phyloP scores from a whole-genome alignment of 2,888 invertebrate genomes.

The Clivina fossor region DNA sequence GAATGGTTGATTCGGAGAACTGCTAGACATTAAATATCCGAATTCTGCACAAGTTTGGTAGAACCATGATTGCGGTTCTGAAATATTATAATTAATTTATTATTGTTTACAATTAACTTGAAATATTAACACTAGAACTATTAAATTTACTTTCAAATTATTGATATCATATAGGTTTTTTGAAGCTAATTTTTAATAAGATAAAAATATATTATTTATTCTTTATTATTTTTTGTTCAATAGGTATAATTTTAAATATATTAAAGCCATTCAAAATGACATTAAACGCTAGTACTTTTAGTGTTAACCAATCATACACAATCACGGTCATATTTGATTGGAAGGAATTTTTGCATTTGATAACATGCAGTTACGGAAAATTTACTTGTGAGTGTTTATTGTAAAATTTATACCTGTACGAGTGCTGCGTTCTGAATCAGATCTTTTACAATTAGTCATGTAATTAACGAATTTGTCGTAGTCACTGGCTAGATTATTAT shows the following conservation, averaged over 20 bases:
- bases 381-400: not conserved
- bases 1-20: conserved; percentile 63
- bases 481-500: not conserved
- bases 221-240: too few species aligned
- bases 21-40: conserved; percentile 80
- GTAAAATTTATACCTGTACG: too few species aligned
- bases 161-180: too few species aligned
- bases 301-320: not conserved
- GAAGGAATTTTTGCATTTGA: not conserved
- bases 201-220: too few species aligned
- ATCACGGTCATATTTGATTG: not conserved
- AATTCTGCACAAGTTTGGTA: conserved; percentile 87
- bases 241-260: too few species aligned
- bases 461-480: not conserved
- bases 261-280: too few species aligned
- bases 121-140: too few species aligned
- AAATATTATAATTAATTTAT: conserved; percentile 36
- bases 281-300: conserved; percentile 6
- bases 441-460: too few species aligned
- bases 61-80: too few species aligned
- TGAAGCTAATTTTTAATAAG: too few species aligned
- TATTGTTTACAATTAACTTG: conserved; percentile 16
- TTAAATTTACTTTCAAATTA: too few species aligned
- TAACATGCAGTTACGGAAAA: not conserved
- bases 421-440: too few species aligned